A percentile compares a stretch with the other conserved stretches of the same genome.
These are phyloP conservation scores for Barbus barbus DNA, from an alignment of 2,113 vertebrate genomes.

Conservation along the genomic window DNA sequence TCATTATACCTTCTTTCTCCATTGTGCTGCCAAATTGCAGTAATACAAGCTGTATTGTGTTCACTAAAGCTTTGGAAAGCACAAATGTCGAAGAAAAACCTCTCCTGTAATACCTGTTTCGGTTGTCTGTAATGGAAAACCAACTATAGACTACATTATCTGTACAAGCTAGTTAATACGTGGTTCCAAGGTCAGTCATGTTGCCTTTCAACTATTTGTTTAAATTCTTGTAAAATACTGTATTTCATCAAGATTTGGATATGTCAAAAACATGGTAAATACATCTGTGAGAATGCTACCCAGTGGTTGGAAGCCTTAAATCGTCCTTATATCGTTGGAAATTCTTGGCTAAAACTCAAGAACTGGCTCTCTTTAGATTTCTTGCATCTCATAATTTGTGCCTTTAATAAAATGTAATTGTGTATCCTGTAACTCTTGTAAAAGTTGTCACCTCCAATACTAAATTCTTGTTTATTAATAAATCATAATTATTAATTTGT, in stretches of 20 bases:
- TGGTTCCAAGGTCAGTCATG: not conserved
- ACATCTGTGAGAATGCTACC: not conserved
- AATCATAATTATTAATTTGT: not conserved
- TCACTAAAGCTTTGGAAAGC: not conserved
- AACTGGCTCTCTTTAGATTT: not conserved
- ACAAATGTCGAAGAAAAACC: not conserved
- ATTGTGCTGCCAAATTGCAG: conserved; percentile 27
- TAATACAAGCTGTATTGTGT: not conserved
- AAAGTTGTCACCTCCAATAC: too few species aligned
- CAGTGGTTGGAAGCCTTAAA: not conserved
- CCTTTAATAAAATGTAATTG: too few species aligned
- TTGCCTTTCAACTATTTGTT: not conserved
- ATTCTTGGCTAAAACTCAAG: not conserved
- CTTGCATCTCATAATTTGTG: not conserved
- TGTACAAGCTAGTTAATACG: not conserved
- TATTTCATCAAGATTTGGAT: not conserved
- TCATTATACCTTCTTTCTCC: conserved; percentile 27
- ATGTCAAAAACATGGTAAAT: not conserved
- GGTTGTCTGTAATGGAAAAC: conserved; percentile 1
- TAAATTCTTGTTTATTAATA: not conserved
- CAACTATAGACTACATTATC: not conserved
- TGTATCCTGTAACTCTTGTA: too few species aligned
- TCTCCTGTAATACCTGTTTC: not conserved
- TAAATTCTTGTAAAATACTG: not conserved
- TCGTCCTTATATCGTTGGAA: not conserved